phyloP scores from a whole-genome alignment of 1,140 invertebrate species.

The Panulirus ornatus region DNA sequence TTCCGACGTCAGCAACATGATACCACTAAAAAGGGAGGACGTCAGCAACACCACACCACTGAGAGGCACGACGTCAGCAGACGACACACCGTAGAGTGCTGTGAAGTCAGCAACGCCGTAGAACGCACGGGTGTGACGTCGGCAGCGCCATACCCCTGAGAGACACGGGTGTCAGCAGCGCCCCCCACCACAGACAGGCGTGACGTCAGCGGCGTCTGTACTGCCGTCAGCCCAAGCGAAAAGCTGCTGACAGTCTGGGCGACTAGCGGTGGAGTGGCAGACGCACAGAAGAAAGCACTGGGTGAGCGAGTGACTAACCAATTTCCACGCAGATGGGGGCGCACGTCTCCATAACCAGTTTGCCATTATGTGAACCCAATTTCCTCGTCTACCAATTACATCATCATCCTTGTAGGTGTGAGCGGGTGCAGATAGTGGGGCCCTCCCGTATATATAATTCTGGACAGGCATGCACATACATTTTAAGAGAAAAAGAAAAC shows the following conservation, averaged over 20 bases:
- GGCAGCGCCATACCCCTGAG: neutral
- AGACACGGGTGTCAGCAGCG: neutral
- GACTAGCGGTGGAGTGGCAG: neutral
- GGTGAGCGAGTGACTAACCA: neutral
- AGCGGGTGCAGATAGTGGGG: neutral
- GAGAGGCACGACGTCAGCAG: too few relatives aligned
- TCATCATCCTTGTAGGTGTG: slow-evolving; percentile 19
- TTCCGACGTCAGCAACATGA: too few relatives aligned
- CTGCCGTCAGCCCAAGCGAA: neutral
- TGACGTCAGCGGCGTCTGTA: neutral
- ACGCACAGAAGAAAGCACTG: neutral
- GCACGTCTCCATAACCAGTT: too few relatives aligned
- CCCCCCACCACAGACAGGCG: neutral
- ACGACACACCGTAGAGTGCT: too few relatives aligned
- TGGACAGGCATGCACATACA: slow-evolving; percentile 41
- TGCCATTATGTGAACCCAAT: too few relatives aligned
- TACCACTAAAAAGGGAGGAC: too few relatives aligned
- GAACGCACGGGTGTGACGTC: neutral
- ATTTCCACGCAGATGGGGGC: too few relatives aligned
- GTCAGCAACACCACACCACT: too few relatives aligned
- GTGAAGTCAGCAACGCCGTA: too few relatives aligned
- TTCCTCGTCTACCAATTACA: too few relatives aligned
- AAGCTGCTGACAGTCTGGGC: neutral
- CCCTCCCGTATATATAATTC: slow-evolving; percentile 6
- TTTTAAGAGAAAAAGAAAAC: neutral